phyloP scores from a whole-genome alignment of 1,140 invertebrate genomes.

The Leptinotarsa undecemlineata region DNA sequence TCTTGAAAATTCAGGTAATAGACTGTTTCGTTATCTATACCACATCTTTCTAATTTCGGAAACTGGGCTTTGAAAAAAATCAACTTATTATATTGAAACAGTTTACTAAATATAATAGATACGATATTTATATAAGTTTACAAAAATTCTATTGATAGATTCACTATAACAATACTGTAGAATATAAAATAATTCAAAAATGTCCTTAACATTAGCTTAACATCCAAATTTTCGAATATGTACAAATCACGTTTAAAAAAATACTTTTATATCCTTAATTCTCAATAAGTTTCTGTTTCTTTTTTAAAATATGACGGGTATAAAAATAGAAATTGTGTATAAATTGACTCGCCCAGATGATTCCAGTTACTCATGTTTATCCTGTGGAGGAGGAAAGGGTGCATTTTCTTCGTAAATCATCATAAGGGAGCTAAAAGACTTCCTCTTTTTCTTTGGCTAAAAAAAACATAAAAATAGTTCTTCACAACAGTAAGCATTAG shows the following conservation, averaged over 20 bases:
- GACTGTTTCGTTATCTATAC: too few species aligned
- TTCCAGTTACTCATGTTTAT: background rate
- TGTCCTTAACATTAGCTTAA: background rate
- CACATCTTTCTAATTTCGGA: too few species aligned
- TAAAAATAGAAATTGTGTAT: background rate
- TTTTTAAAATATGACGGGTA: background rate
- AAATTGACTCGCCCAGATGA: background rate
- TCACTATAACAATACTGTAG: background rate
- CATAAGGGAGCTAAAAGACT: slow-evolving; percentile 61
- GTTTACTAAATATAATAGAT: background rate
- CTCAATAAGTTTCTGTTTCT: background rate
- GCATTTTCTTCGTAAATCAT: slow-evolving; percentile 68
- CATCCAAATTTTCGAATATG: background rate
- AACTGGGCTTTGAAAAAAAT: too few species aligned
- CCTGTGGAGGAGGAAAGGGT: slow-evolving; percentile 58
- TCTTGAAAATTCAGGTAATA: too few species aligned
- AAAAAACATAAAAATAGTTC: slow-evolving; percentile 17
- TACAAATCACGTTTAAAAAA: background rate
- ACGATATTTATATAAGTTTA: slow-evolving; percentile 1
- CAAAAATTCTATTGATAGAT: background rate
- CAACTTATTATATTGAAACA: background rate
- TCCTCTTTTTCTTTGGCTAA: slow-evolving; percentile 54
- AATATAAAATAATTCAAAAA: background rate
- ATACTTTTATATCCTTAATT: background rate
- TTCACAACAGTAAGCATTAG: too few species aligned